Base-by-base conservation (phyloP, 2,888 invertebrate genomes). In the Catocala sponsa region DNA sequence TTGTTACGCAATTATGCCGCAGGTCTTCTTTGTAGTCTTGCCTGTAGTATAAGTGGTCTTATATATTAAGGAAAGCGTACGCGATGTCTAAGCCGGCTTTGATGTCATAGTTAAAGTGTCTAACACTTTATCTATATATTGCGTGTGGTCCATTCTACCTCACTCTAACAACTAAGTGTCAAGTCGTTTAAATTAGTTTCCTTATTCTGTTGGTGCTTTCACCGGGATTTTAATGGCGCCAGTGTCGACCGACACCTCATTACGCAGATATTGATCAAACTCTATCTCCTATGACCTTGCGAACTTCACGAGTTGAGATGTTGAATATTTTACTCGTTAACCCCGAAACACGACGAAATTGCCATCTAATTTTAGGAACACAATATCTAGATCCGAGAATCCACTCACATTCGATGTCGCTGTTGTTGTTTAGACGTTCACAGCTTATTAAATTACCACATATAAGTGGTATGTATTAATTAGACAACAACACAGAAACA, bases 241-340 rank as follows among this genome's bases (percentile, higher is more conserved):
- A 80, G 75, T 73, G 82, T 81, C 79, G 74, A 76, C 74, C 76
- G 82, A 85, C 82, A 86, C 84, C 86, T 91, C 89, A 87, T 90
- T 90, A 91, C 81, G 80, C 74, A 81, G 86, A 87, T 88, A 85
- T 87, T 83, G 91, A 91, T 90, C 89, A 86, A 86, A 82, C 79
- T 84, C 82, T 84, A 85, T 83, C 84, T 80, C 73, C 72, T 79
- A 74, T 79, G 80, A 86, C 87, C 87, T 83, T 78, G 75, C 76
- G 87, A 84, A 85, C 86, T 85, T 85, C 87, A 88, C 88, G 86
- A 89, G 75, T 77, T 70, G 52, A 75, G 73, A 63, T 75, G 77
- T 78, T 79, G 78, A 76, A 80, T 76, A 76, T 70, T 82, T 80
- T 79, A 79, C 81, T 83, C 76, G 81, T 82, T 85, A 84, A 75